These are phyloP conservation scores for Xerus inauris DNA, from an alignment of 2,113 vertebrate species.

Conservation along the genomic window DNA sequence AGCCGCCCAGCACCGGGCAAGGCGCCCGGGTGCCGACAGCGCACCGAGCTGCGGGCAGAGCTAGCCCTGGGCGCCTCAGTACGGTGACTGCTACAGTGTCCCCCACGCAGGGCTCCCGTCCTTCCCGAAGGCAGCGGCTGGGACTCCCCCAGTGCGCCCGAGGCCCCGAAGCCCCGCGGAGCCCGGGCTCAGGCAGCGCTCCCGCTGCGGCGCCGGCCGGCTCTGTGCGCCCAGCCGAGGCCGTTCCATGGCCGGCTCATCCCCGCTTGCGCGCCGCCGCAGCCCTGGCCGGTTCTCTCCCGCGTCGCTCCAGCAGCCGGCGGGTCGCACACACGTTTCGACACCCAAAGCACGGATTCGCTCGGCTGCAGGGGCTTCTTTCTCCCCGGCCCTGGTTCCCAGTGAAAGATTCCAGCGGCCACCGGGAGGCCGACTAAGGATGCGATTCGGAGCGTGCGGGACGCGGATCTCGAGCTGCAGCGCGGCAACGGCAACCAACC, in stretches of 20 bases:
- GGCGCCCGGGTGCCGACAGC: slow-evolving; percentile 61
- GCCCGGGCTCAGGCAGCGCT: slow-evolving; percentile 47
- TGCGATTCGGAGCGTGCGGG: slow-evolving; percentile 20
- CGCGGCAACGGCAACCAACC: slow-evolving; percentile 81
- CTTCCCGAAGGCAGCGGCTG: slow-evolving; percentile 64
- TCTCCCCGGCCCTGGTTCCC: background rate
- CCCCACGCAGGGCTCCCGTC: slow-evolving; percentile 68
- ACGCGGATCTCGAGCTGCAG: slow-evolving; percentile 84
- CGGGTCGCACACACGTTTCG: background rate
- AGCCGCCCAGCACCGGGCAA: slow-evolving; percentile 47
- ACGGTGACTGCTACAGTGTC: slow-evolving; percentile 15
- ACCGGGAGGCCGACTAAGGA: slow-evolving; percentile 59
- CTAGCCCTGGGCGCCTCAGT: slow-evolving; percentile 42
- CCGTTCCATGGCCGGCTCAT: slow-evolving; percentile 81
- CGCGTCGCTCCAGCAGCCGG: slow-evolving; percentile 18
- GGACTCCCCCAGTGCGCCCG: background rate
- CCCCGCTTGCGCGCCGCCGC: slow-evolving; percentile 28
- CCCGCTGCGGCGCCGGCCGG: slow-evolving; percentile 55
- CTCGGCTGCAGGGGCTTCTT: background rate
- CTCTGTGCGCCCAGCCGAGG: slow-evolving; percentile 61
- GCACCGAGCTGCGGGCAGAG: slow-evolving; percentile 48
- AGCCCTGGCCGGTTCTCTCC: slow-evolving; percentile 1
- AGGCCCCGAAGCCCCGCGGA: slow-evolving; percentile 51
- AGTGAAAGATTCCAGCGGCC: slow-evolving; percentile 60
- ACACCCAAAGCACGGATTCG: background rate